A percentile compares a stretch with the other conserved stretches of the same genome.
Evolutionary conservation across 2,797 vertebrate genomes (phyloP).

Genomic region (Halcyon chelicuti): DNA sequence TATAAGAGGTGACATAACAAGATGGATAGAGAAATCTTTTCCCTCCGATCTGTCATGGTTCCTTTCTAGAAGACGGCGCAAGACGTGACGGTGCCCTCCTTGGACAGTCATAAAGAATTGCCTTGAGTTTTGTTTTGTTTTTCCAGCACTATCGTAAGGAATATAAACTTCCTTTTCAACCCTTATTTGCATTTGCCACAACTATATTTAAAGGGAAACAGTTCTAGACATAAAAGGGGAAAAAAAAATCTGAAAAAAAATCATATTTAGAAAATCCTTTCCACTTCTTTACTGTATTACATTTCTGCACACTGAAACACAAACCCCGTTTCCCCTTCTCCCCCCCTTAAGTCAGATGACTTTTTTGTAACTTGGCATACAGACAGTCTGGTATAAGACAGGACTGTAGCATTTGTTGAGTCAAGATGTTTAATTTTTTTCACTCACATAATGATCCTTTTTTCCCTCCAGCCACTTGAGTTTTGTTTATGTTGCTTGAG

Average conservation of each 20-base stretch:
- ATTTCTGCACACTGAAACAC: conserved; percentile 25
- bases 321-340: conserved; percentile 43
- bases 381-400: conserved; percentile 77
- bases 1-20: conserved; percentile 75
- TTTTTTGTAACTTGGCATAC: conserved; percentile 62
- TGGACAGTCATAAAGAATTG: background rate
- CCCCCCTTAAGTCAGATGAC: conserved; percentile 69
- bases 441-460: conserved; percentile 82
- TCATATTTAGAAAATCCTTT: conserved; percentile 64
- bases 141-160: background rate
- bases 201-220: conserved; percentile 32
- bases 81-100: background rate
- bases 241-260: conserved; percentile 72
- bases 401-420: conserved; percentile 73
- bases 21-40: conserved; percentile 77
- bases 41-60: conserved; percentile 34
- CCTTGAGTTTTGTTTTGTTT: background rate
- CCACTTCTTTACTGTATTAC: conserved; percentile 75
- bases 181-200: conserved; percentile 68
- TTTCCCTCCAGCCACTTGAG: conserved; percentile 81
- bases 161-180: background rate
- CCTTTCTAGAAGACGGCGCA: background rate
- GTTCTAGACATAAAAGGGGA: conserved; percentile 39
- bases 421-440: conserved; percentile 79
- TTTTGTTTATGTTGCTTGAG: conserved; percentile 80